A percentile compares a stretch with the other conserved stretches of the same genome.
Evolutionary conservation across 2,888 invertebrate species (phyloP).

Genomic region (Agriopis leucophaearia): DNA sequence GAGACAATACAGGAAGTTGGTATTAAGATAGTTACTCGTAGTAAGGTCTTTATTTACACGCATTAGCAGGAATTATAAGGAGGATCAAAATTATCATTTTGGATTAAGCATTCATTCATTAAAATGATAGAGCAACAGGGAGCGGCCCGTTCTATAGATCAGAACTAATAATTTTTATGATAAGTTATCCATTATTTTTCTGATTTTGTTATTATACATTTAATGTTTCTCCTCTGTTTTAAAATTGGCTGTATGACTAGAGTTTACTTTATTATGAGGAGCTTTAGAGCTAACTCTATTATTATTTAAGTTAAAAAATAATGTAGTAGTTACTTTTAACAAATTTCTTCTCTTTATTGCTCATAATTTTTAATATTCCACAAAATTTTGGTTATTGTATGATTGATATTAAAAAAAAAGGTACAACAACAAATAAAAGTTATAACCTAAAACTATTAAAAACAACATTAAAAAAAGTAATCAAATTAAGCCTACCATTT

Average conservation of each 20-base stretch:
- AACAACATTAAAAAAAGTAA: too few relatives aligned
- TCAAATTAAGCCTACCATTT: too few relatives aligned
- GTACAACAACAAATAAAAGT: too few relatives aligned
- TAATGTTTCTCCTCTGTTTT: neutral
- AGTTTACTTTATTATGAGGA: too few relatives aligned
- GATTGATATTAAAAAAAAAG: too few relatives aligned
- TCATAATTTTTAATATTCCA: too few relatives aligned
- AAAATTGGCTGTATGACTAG: neutral
- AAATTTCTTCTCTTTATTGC: too few relatives aligned
- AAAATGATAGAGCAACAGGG: conserved; percentile 15
- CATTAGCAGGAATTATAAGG: conserved; percentile 20
- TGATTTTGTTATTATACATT: neutral
- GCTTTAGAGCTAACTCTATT: too few relatives aligned
- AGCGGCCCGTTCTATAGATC: conserved; percentile 1
- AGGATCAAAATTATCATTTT: conserved; percentile 24
- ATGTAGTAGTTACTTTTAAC: too few relatives aligned
- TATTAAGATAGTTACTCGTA: conserved; percentile 9
- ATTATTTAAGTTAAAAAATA: too few relatives aligned
- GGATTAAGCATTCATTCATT: conserved; percentile 29
- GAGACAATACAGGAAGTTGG: conserved; percentile 13
- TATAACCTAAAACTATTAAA: too few relatives aligned
- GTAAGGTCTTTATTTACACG: conserved; percentile 7
- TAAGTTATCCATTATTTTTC: neutral
- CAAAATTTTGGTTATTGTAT: too few relatives aligned
- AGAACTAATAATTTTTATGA: neutral